Evolutionary conservation across 2,113 vertebrate genomes (phyloP).

Genomic region (Eupsittula cactorum): DNA sequence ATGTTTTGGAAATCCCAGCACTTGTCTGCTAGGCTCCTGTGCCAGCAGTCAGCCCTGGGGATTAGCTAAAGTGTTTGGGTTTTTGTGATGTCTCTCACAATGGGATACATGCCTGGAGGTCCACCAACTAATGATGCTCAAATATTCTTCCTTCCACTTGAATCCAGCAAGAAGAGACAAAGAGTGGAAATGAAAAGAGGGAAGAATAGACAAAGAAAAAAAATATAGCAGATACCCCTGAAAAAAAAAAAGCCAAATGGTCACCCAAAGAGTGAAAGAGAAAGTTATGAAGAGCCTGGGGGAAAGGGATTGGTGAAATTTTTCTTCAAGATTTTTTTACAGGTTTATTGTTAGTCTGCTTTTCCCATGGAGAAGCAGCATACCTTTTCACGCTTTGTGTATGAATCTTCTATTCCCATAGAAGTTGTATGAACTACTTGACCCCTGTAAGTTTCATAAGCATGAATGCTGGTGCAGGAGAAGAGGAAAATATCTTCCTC

Average conservation of each 20-base stretch:
- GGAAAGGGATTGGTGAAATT: neutral
- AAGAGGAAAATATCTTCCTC: neutral
- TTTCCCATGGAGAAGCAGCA: neutral
- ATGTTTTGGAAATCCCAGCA: neutral
- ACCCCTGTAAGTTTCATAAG: neutral
- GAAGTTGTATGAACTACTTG: neutral
- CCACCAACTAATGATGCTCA: neutral
- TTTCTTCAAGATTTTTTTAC: neutral
- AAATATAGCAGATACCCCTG: neutral
- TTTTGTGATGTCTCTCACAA: neutral
- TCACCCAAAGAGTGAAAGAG: neutral
- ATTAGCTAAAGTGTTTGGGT: neutral
- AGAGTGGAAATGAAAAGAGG: neutral
- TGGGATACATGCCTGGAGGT: neutral
- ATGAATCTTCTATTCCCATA: neutral
- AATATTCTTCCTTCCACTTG: slow-evolving; percentile 2
- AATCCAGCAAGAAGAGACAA: neutral
- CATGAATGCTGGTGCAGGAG: neutral
- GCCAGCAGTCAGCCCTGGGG: neutral
- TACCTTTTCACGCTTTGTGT: neutral
- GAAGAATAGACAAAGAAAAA: neutral
- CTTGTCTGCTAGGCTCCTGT: neutral
- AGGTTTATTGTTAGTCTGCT: neutral
- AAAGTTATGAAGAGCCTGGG: neutral
- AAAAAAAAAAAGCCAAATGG: neutral